phyloP scores from a whole-genome alignment of 2,888 invertebrate genomes.

The Lymantria dispar region DNA sequence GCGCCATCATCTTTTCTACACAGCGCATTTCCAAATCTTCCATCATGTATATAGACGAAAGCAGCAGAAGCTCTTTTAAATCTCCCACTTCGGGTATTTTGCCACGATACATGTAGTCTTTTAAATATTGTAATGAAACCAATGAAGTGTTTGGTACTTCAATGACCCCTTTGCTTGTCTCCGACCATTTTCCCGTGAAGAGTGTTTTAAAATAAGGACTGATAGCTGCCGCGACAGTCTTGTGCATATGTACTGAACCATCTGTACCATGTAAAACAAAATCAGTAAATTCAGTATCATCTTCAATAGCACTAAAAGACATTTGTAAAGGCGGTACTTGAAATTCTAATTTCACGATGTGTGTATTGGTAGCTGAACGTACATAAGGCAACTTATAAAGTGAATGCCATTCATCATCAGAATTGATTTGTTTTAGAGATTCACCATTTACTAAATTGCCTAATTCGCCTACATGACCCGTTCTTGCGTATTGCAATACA shows the following conservation, averaged over 20 bases:
- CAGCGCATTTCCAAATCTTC: conserved; percentile 51
- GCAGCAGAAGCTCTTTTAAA: conserved; percentile 43
- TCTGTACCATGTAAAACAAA: conserved; percentile 50
- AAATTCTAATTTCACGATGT: neutral
- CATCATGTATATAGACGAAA: conserved; percentile 53
- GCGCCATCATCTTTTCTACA: conserved; percentile 37
- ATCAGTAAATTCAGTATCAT: conserved; percentile 51
- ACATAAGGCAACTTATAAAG: neutral
- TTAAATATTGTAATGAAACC: conserved; percentile 44
- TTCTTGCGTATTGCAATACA: neutral
- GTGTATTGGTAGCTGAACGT: neutral
- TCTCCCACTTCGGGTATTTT: conserved; percentile 17
- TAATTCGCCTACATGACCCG: neutral
- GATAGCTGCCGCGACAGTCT: conserved; percentile 46
- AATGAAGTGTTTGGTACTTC: conserved; percentile 44
- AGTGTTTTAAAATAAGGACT: conserved; percentile 52
- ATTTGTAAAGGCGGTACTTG: neutral
- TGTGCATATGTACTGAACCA: conserved; percentile 49
- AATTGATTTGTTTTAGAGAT: neutral
- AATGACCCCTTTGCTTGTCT: conserved; percentile 43
- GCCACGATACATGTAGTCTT: conserved; percentile 50
- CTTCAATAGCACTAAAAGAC: conserved; percentile 38
- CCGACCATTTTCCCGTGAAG: conserved; percentile 51
- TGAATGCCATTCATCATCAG: neutral
- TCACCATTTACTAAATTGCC: neutral